Conservation (phyloP, 2,888 invertebrate genomes). For the Nudaria mundana region DNA sequence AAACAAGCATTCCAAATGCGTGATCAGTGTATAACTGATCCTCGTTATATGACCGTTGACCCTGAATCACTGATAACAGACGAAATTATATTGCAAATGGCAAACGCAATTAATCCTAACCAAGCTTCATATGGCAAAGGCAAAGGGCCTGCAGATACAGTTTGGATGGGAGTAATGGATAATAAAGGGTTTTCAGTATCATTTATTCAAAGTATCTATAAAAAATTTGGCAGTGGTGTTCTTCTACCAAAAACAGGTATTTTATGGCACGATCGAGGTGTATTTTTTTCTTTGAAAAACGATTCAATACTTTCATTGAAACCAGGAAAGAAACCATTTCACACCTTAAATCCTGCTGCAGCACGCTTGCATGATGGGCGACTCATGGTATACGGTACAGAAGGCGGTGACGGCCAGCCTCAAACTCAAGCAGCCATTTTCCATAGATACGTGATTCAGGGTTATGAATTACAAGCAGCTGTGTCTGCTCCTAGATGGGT, state of each 20-base stretch:
- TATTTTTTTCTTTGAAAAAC: constrained; percentile 49
- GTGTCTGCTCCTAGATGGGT: constrained; percentile 63
- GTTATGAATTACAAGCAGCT: constrained; percentile 49
- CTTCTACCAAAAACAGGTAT: constrained; percentile 67
- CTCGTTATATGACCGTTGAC: constrained; percentile 55
- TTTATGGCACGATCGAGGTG: constrained; percentile 67
- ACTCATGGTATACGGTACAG: constrained; percentile 62
- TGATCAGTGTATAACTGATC: constrained; percentile 62
- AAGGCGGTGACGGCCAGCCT: constrained; percentile 69
- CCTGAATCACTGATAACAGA: constrained; percentile 47
- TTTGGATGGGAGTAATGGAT: constrained; percentile 74
- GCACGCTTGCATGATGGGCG: constrained; percentile 66
- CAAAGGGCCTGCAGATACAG: constrained; percentile 62
- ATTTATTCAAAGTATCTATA: constrained; percentile 68
- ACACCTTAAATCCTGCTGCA: constrained; percentile 66
- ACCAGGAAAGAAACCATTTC: constrained; percentile 68
- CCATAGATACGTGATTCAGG: constrained; percentile 66
- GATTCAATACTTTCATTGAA: constrained; percentile 49
- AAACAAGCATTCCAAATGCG: constrained; percentile 55
- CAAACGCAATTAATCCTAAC: constrained; percentile 46
- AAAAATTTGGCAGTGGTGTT: constrained; percentile 60
- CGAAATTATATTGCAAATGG: constrained; percentile 48
- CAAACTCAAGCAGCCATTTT: constrained; percentile 72
- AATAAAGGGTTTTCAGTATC: constrained; percentile 68
- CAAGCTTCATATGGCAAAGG: constrained; percentile 41